These are phyloP conservation scores for Cyphomyrus discorhynchus DNA, from an alignment of 2,113 vertebrate genomes.

Conservation along the genomic window DNA sequence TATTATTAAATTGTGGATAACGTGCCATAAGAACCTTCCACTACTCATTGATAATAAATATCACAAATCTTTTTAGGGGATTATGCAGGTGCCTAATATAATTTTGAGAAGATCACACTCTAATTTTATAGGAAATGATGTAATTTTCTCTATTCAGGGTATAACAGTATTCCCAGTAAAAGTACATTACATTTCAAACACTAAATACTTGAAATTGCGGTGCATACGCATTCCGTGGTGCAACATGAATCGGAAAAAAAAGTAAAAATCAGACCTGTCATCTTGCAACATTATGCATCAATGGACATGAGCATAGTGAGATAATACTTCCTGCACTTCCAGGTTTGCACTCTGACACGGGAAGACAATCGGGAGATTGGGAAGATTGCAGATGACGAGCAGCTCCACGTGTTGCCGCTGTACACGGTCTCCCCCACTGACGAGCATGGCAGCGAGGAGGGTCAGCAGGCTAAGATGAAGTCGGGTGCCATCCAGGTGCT, in stretches of 20 bases:
- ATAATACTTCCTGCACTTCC: slow-evolving; percentile 2
- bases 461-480: slow-evolving; percentile 83
- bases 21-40: background rate
- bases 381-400: slow-evolving; percentile 84
- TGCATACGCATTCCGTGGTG: background rate
- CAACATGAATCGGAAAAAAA: background rate
- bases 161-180: background rate
- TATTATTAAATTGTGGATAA: background rate
- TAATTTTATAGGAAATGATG: background rate
- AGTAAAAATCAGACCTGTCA: background rate
- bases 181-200: background rate
- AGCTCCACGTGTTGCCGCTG: slow-evolving; percentile 89
- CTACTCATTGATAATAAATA: background rate
- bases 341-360: slow-evolving; percentile 93
- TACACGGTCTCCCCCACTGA: slow-evolving; percentile 85
- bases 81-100: slow-evolving; percentile 1
- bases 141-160: background rate
- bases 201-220: background rate
- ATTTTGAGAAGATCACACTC: background rate
- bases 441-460: slow-evolving; percentile 84
- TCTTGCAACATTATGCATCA: background rate
- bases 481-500: slow-evolving; percentile 89
- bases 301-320: background rate
- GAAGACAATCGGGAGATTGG: slow-evolving; percentile 89
- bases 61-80: background rate